Base-by-base conservation (phyloP, 2,113 vertebrate species). In the Mobula hypostoma region DNA sequence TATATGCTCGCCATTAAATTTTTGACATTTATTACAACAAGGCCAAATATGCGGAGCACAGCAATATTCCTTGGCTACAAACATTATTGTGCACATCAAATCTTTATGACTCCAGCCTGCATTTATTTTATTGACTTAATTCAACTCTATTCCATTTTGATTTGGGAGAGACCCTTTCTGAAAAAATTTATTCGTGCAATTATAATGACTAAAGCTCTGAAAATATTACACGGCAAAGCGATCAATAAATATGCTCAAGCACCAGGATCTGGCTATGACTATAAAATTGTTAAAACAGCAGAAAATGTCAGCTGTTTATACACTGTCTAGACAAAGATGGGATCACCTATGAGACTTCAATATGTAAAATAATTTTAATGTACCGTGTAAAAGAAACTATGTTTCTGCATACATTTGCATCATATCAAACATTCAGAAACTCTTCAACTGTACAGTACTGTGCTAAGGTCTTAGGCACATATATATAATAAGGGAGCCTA, bases 111-210 rank as follows among this genome's bases (percentile, higher is more conserved):
- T 74, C 68, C 68, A 74, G 90, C 9, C 68, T 72, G 68, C 68
- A 92, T 92, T 92, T 72, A 72, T 92, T 92, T 72, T 72, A 92
- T 92, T 92, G 68, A 92, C 68, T 92, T 92, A 70, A 72, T 92
- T 92, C 68, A 48, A 93, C 68, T 36, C 90, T 68, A 19, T 70
- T 93, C 90, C 90, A 74, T 36, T 72, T 27, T 93, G 32, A 93
- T 74, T 36, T 74, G 68, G 90, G 68, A 72, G 90, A 72, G 36
- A 14, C 66, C 68, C 90, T 72, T 93, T 93, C 68, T 93, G 66
- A 48, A n/a, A 48, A 93, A 93, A 93, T 93, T 19, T 93, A 93
- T 93, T 93, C 68, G 17, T 93, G 68, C 72, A 93, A 93, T 93
- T 74, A 93, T 48, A 48, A 74, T 90, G 85, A 19, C 85, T 32